A percentile compares a stretch with the other conserved stretches of the same genome.
Conservation (phyloP, 2,797 vertebrate species). For the Anabas testudineus region DNA sequence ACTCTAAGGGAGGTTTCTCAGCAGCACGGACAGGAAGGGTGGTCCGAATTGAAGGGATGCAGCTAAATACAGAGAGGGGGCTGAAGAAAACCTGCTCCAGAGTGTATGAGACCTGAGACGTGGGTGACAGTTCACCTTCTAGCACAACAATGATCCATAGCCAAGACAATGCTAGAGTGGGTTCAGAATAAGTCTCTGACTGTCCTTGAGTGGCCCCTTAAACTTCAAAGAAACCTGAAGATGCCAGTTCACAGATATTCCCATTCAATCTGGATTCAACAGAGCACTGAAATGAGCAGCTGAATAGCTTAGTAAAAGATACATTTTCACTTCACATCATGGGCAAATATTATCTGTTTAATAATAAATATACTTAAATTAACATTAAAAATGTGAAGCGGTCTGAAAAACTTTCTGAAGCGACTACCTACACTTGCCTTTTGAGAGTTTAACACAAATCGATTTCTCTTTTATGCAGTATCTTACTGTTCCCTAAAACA, state of each 20-base stretch:
- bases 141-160: background rate
- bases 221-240: background rate
- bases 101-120: background rate
- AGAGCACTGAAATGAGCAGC: too few species aligned
- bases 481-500: conserved; percentile 14
- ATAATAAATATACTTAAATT: background rate
- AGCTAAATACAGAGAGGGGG: too few species aligned
- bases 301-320: background rate
- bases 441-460: conserved; percentile 16
- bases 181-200: background rate
- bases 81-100: background rate
- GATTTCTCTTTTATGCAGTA: conserved; percentile 23
- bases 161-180: background rate
- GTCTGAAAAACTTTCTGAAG: background rate
- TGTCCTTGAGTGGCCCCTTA: background rate
- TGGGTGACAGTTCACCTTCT: too few species aligned
- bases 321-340: background rate
- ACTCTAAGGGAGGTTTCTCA: too few species aligned
- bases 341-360: background rate
- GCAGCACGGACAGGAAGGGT: too few species aligned
- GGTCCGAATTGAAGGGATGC: too few species aligned
- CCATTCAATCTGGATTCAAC: too few species aligned
- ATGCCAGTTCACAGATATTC: background rate
- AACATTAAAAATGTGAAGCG: background rate
- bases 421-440: conserved; percentile 1